Conservation (phyloP, 2,113 vertebrate genomes). For the Sardina pilchardus region DNA sequence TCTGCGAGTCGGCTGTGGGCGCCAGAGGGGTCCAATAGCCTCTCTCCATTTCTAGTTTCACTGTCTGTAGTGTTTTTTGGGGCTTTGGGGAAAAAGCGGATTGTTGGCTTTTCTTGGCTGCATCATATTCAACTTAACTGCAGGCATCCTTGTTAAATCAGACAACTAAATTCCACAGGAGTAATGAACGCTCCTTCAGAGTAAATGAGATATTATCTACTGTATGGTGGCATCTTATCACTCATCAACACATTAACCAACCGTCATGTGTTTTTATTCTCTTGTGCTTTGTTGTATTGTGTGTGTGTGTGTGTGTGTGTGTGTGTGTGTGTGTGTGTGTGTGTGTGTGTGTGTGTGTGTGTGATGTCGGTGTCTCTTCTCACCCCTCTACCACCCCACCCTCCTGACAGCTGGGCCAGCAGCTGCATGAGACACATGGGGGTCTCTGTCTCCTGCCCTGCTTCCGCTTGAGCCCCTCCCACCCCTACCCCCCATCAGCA, state of each 20-base stretch:
- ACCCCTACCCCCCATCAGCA: neutral
- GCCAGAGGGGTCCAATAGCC: neutral
- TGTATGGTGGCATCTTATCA: neutral
- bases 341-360: neutral
- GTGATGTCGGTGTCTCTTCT: neutral
- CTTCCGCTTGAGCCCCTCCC: neutral
- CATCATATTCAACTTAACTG: neutral
- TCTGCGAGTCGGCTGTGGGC: conserved; percentile 19
- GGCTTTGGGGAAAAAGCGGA: neutral
- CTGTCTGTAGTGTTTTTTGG: neutral
- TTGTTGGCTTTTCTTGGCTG: neutral
- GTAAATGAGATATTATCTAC: neutral
- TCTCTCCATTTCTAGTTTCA: neutral
- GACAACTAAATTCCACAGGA: neutral
- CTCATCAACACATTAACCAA: neutral
- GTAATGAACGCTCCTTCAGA: neutral
- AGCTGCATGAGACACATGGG: neutral
- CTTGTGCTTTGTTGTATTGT: neutral
- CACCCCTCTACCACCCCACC: neutral
- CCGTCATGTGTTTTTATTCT: neutral
- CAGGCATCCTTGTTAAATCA: neutral
- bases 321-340: conserved; percentile 1
- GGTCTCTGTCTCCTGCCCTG: neutral
- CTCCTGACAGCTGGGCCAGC: neutral
- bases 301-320: neutral